Evolutionary conservation across 2,113 vertebrate species (phyloP).

Genomic region (Tragelaphus imberbis): DNA sequence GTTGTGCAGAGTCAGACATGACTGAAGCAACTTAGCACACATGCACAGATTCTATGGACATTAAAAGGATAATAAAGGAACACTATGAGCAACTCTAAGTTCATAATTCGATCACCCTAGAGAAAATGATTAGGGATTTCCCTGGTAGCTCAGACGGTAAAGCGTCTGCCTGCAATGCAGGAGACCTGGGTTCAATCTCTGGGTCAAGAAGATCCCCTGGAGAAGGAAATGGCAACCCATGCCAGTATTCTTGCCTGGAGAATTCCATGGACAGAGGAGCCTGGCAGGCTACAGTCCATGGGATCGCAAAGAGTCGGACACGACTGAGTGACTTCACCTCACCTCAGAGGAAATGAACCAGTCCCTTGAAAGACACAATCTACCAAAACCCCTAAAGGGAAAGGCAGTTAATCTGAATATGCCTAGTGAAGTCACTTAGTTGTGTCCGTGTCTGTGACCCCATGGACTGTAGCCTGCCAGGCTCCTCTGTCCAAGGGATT

Average conservation of each 20-base stretch:
- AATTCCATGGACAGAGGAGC: too few relatives aligned
- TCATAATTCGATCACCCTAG: background rate
- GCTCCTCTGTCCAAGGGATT: background rate
- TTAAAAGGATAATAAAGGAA: background rate
- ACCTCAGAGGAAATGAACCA: background rate
- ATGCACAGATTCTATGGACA: background rate
- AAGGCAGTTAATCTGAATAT: background rate
- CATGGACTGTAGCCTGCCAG: background rate
- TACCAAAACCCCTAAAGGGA: background rate
- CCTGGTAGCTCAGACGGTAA: too few relatives aligned
- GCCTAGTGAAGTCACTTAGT: background rate
- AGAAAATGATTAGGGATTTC: background rate
- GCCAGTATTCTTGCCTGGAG: too few relatives aligned
- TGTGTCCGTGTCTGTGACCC: accelerated
- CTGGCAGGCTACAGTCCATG: too few relatives aligned
- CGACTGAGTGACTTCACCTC: too few relatives aligned
- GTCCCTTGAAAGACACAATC: background rate
- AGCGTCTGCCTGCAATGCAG: too few relatives aligned
- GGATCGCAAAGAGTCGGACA: too few relatives aligned
- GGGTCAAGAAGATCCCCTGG: too few relatives aligned
- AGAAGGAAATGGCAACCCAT: too few relatives aligned
- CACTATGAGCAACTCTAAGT: background rate
- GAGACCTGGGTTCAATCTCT: too few relatives aligned
- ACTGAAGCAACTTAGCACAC: background rate
- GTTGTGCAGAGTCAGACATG: background rate